These are phyloP conservation scores for Carcharodon carcharias DNA, from an alignment of 2,797 vertebrate species.

Conservation along the genomic window DNA sequence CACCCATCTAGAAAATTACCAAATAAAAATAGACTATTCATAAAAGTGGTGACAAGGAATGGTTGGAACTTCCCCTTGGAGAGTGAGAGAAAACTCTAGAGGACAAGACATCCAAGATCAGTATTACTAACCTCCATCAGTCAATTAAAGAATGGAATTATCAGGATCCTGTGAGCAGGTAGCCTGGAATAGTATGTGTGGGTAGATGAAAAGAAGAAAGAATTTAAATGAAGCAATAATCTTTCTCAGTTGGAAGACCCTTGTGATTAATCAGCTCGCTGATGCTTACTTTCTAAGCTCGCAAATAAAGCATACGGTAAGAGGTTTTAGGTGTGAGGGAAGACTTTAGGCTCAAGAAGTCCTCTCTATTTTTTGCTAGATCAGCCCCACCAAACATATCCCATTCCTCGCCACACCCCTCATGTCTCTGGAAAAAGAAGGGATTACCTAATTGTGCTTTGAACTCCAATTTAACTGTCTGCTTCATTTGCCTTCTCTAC, in stretches of 20 bases:
- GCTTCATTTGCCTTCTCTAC: no score
- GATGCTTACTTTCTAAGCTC: background rate
- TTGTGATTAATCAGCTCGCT: background rate
- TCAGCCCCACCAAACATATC: background rate
- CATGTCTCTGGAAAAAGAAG: no score
- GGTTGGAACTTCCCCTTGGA: background rate
- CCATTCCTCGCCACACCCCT: background rate
- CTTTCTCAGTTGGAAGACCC: background rate
- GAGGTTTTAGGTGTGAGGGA: background rate
- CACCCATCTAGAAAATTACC: no score
- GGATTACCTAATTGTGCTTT: background rate
- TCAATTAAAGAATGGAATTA: background rate
- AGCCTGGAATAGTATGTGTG: background rate
- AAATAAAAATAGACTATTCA: no score
- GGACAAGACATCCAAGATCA: background rate
- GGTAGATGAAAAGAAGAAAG: background rate
- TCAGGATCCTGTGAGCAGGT: background rate
- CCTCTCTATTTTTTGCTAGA: background rate
- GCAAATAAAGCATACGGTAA: background rate
- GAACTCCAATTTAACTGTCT: background rate
- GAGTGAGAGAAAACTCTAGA: background rate
- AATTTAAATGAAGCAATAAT: background rate
- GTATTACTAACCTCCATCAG: no score
- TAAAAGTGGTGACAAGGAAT: background rate
- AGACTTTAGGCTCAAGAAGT: background rate